A percentile compares a stretch with the other conserved stretches of the same genome.
Conservation (phyloP, 2,888 invertebrate species). For the Ditula angustiorana region DNA sequence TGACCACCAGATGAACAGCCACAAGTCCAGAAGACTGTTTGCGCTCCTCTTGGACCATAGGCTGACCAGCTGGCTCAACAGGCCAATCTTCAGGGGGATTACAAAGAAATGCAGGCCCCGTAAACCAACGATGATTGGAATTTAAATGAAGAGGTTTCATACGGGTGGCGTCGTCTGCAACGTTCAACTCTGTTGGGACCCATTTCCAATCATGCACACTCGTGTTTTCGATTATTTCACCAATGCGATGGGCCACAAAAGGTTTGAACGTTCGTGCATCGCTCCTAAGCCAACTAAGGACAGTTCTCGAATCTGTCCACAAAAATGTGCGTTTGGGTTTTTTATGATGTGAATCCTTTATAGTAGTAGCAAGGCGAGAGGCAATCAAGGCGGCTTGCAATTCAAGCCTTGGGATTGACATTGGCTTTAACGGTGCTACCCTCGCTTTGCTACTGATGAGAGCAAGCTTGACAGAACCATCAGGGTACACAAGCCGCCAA, state of each 20-base stretch:
- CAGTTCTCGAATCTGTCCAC: conserved; percentile 50
- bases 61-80: conserved; percentile 8
- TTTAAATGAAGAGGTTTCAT: neutral
- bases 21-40: neutral
- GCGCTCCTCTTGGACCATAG: neutral
- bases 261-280: conserved; percentile 47
- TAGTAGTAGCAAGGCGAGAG: too few relatives aligned
- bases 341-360: too few relatives aligned
- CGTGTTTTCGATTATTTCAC: too few relatives aligned
- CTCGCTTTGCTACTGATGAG: too few relatives aligned
- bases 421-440: too few relatives aligned
- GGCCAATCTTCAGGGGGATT: conserved; percentile 3
- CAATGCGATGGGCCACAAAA: conserved; percentile 47
- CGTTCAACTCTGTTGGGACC: conserved; percentile 36
- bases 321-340: too few relatives aligned
- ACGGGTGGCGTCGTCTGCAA: conserved; percentile 13
- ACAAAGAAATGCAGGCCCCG: neutral
- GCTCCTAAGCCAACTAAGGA: conserved; percentile 46
- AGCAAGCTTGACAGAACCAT: too few relatives aligned
- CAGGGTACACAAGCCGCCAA: too few relatives aligned
- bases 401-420: too few relatives aligned
- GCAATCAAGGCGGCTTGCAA: too few relatives aligned
- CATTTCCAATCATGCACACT: too few relatives aligned
- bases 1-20: conserved; percentile 9
- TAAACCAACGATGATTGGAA: neutral